A percentile compares a stretch with the other conserved stretches of the same genome.
phyloP scores from a whole-genome alignment of 2,113 vertebrate species.

The Hemicordylus capensis region DNA sequence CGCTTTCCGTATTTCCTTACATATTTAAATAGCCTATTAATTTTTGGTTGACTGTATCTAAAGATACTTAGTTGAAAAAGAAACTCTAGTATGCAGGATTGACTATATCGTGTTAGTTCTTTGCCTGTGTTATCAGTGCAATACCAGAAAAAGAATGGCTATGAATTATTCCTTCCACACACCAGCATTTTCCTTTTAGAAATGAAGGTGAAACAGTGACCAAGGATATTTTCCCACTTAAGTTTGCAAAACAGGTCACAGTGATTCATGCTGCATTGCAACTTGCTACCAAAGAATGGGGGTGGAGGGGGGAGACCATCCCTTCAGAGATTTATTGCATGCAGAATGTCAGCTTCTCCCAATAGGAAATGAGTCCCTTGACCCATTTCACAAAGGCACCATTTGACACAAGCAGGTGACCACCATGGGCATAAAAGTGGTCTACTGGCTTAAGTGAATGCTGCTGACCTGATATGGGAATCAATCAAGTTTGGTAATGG shows the following conservation, averaged over 20 bases:
- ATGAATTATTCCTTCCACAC: background rate
- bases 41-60: conserved; percentile 23
- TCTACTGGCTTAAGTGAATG: background rate
- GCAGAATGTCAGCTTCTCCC: background rate
- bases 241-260: background rate
- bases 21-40: conserved; percentile 42
- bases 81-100: background rate
- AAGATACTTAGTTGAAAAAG: conserved; percentile 16
- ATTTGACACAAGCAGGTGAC: background rate
- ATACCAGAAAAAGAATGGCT: background rate
- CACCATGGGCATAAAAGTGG: background rate
- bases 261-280: background rate
- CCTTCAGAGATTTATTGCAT: too few relatives aligned
- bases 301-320: too few relatives aligned
- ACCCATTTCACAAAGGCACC: too few relatives aligned
- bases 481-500: background rate
- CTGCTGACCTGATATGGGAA: too few relatives aligned
- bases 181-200: background rate
- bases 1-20: conserved; percentile 26
- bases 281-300: background rate
- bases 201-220: background rate
- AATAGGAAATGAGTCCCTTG: background rate
- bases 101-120: background rate
- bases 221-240: background rate
- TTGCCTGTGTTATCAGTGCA: background rate